Percentiles rank a stretch among this genome's conserved stretches.
Conservation (phyloP, 2,797 vertebrate species). For the Acipenser transmontanus region DNA sequence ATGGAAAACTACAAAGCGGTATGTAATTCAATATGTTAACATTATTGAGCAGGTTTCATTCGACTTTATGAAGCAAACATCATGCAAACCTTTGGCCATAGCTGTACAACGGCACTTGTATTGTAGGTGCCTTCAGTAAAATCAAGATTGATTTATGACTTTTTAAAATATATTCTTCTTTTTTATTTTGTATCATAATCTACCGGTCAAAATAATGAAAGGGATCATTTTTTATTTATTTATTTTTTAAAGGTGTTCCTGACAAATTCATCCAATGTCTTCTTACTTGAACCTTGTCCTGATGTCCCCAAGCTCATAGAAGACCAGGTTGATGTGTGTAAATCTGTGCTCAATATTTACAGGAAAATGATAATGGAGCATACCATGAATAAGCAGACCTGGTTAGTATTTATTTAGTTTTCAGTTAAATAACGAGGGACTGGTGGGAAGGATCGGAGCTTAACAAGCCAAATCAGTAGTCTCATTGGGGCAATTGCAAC, state of each 20-base stretch:
- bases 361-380: conserved; percentile 97
- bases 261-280: conserved; percentile 92
- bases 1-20: too few species aligned
- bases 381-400: conserved; percentile 86
- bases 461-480: too few species aligned
- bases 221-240: not conserved
- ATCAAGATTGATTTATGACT: not conserved
- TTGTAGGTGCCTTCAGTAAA: too few species aligned
- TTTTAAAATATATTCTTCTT: not conserved
- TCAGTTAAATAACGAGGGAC: not conserved
- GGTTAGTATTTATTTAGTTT: conserved; percentile 59
- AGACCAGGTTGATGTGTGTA: conserved; percentile 91
- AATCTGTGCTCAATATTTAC: conserved; percentile 88
- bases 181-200: not conserved
- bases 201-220: not conserved
- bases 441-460: too few species aligned
- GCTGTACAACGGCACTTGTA: too few species aligned
- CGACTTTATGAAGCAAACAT: too few species aligned
- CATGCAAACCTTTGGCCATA: too few species aligned
- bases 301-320: conserved; percentile 87
- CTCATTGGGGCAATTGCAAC: too few species aligned
- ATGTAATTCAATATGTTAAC: too few species aligned
- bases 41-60: too few species aligned
- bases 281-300: conserved; percentile 86
- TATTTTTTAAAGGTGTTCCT: conserved; percentile 76